Evolutionary conservation across 2,797 vertebrate species (phyloP).

Genomic region (Rallus crepitans): DNA sequence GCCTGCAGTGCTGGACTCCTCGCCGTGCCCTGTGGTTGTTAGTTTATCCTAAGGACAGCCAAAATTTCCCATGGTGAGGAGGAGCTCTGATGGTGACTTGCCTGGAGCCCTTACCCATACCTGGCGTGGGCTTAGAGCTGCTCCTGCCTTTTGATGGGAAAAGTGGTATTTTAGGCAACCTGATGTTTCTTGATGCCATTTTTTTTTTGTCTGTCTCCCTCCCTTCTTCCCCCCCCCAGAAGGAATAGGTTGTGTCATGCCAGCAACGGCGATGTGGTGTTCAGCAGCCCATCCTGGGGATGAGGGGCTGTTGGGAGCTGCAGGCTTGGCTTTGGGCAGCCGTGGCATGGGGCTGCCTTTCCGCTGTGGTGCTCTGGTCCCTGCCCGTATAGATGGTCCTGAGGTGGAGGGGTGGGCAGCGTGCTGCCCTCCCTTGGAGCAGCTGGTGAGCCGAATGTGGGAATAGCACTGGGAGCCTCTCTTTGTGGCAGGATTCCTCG

Average conservation of each 20-base stretch:
- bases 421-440: background rate
- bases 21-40: background rate
- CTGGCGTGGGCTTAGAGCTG: background rate
- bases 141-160: background rate
- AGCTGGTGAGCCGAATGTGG: background rate
- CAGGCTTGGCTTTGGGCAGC: background rate
- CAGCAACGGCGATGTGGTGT: background rate
- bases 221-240: background rate
- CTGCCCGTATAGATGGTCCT: background rate
- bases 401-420: background rate
- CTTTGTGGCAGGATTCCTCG: slow-evolving; percentile 28
- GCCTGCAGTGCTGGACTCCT: slow-evolving; percentile 34
- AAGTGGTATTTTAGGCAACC: background rate
- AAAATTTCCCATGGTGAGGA: background rate
- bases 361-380: rapidly evolving
- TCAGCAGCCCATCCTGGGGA: background rate
- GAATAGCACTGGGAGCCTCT: background rate
- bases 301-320: background rate
- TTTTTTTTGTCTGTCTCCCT: no score
- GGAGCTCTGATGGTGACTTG: background rate
- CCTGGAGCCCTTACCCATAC: background rate
- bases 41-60: background rate
- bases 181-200: rapidly evolving
- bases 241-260: background rate
- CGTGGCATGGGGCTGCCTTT: rapidly evolving